Evolutionary conservation across 2,888 invertebrate species (phyloP).

Genomic region (Agapostemon virescens): DNA sequence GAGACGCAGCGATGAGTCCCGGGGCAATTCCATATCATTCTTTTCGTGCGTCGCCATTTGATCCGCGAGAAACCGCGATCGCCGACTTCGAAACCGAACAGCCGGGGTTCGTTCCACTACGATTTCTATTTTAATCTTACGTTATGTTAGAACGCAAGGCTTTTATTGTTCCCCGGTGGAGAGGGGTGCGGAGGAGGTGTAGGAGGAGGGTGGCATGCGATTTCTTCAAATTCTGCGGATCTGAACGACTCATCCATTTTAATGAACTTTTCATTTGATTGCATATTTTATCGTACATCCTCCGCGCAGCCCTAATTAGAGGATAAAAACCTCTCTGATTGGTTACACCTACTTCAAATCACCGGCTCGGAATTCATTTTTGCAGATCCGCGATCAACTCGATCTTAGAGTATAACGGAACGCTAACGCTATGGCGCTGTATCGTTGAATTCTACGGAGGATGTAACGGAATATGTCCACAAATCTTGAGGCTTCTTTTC

Average conservation of each 20-base stretch:
- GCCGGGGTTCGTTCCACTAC: background rate
- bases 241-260: background rate
- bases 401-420: background rate
- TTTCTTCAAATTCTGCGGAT: background rate
- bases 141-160: background rate
- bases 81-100: background rate
- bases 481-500: background rate
- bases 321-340: background rate
- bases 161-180: background rate
- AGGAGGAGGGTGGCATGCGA: too few relatives aligned
- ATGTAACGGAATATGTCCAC: background rate
- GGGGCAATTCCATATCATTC: background rate
- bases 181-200: too few relatives aligned
- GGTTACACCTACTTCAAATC: background rate
- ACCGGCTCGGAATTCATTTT: background rate
- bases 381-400: background rate
- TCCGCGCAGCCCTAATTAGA: background rate
- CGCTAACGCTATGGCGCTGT: too few relatives aligned
- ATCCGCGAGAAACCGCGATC: background rate
- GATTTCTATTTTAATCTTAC: background rate
- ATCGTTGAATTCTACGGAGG: too few relatives aligned
- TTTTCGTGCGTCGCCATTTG: background rate
- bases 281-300: background rate
- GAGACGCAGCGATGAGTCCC: background rate
- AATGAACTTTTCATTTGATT: background rate